phyloP scores from a whole-genome alignment of 2,113 vertebrate species.

The Cyphomyrus discorhynchus region DNA sequence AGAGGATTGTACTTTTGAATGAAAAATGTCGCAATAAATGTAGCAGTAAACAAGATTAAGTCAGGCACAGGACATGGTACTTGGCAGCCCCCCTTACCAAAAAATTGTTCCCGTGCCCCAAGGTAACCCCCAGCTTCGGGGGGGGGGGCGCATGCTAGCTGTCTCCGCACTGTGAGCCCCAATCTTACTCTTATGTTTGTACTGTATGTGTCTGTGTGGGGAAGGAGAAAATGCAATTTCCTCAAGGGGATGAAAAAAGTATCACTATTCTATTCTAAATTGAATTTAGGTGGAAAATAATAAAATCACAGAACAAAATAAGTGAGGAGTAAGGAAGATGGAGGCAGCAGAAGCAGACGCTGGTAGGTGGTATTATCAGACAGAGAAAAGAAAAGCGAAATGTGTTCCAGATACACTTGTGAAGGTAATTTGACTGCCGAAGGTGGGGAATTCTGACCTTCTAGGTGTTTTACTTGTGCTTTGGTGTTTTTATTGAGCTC shows the following conservation, averaged over 20 bases:
- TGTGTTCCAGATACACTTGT: background rate
- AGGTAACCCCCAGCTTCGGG: background rate
- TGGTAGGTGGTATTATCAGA: background rate
- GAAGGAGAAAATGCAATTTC: background rate
- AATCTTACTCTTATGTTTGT: background rate
- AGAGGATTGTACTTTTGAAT: background rate
- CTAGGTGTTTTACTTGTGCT: background rate
- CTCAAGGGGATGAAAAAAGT: background rate
- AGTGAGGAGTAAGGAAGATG: background rate
- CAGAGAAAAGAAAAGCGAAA: background rate
- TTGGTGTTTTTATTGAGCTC: background rate
- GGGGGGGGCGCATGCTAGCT: background rate
- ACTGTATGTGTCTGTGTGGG: background rate
- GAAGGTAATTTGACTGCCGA: slow-evolving; percentile 2
- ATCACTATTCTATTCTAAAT: background rate
- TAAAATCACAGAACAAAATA: background rate
- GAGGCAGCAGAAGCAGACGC: background rate
- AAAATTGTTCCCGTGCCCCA: background rate
- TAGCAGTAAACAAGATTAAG: background rate
- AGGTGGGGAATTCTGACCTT: background rate
- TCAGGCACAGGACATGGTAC: background rate
- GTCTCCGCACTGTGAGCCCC: background rate
- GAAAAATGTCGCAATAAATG: background rate
- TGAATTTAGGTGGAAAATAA: background rate
- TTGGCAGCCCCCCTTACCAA: background rate